Percentiles rank a stretch among this genome's conserved stretches.
Evolutionary conservation across 2,113 vertebrate genomes (phyloP).

Genomic region (Sorex araneus): DNA sequence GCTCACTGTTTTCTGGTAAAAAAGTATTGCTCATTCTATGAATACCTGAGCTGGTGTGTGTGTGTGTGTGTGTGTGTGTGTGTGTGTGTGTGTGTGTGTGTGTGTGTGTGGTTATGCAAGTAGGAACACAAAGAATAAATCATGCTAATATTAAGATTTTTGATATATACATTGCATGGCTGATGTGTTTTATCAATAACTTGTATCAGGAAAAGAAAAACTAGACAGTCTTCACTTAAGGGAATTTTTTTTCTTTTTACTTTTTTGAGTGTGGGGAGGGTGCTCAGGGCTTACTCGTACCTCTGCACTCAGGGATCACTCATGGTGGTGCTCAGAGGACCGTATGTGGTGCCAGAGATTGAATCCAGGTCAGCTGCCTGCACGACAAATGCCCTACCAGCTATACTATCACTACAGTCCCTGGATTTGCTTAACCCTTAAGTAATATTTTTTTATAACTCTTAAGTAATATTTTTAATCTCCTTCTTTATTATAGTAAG

Average conservation of each 20-base stretch:
- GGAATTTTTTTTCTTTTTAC: conserved; percentile 3
- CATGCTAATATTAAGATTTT: background rate
- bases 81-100: background rate
- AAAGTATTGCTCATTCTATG: background rate
- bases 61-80: background rate
- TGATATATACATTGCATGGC: background rate
- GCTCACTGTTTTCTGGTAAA: background rate
- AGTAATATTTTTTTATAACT: conserved; percentile 39
- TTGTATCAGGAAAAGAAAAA: conserved; percentile 32
- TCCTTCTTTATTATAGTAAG: background rate
- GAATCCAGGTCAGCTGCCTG: no score
- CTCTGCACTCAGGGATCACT: no score
- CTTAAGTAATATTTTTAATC: conserved; percentile 21
- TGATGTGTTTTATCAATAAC: conserved; percentile 47
- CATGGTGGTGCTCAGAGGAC: no score
- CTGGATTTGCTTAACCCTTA: background rate
- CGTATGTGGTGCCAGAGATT: no score
- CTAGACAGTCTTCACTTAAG: background rate
- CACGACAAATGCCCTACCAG: no score
- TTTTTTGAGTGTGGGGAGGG: no score
- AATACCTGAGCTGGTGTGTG: background rate
- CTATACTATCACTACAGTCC: no score
- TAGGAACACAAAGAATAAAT: background rate
- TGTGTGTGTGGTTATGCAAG: background rate
- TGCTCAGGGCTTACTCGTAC: no score